Conservation (phyloP, 2,888 invertebrate genomes). For the Melipona bicolor region DNA sequence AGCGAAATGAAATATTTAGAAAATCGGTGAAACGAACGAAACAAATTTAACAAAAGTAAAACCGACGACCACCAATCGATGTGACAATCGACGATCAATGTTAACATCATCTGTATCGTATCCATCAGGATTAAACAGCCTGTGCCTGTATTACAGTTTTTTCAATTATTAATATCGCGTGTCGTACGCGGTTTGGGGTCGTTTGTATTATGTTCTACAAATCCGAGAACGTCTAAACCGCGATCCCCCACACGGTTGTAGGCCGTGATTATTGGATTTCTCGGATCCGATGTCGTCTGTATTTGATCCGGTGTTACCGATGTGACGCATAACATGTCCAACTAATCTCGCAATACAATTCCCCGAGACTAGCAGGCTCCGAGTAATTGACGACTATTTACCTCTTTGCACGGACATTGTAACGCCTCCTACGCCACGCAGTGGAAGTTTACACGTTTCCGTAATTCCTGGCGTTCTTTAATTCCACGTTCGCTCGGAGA, state of each 20-base stretch:
- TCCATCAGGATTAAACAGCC: not conserved
- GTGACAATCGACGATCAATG: too few species aligned
- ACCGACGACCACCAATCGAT: too few species aligned
- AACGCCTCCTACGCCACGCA: not conserved
- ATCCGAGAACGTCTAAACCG: not conserved
- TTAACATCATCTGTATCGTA: too few species aligned
- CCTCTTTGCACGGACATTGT: not conserved
- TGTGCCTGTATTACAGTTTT: not conserved
- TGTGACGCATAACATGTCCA: slow-evolving; percentile 17
- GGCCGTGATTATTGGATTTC: slow-evolving; percentile 22
- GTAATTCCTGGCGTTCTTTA: not conserved
- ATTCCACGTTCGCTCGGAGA: too few species aligned
- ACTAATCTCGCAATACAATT: slow-evolving; percentile 16
- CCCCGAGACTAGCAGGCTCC: not conserved
- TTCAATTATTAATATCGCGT: not conserved
- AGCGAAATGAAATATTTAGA: too few species aligned
- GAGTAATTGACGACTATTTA: not conserved
- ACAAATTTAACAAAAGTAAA: too few species aligned
- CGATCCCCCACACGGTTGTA: not conserved
- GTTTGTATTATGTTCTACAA: slow-evolving; percentile 5
- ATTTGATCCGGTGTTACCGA: slow-evolving; percentile 17
- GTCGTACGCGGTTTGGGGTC: not conserved
- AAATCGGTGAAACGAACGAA: too few species aligned
- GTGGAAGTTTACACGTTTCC: not conserved
- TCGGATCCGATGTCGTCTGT: slow-evolving; percentile 22